phyloP scores from a whole-genome alignment of 1,140 invertebrate genomes.

The Globodera ellingtonae region DNA sequence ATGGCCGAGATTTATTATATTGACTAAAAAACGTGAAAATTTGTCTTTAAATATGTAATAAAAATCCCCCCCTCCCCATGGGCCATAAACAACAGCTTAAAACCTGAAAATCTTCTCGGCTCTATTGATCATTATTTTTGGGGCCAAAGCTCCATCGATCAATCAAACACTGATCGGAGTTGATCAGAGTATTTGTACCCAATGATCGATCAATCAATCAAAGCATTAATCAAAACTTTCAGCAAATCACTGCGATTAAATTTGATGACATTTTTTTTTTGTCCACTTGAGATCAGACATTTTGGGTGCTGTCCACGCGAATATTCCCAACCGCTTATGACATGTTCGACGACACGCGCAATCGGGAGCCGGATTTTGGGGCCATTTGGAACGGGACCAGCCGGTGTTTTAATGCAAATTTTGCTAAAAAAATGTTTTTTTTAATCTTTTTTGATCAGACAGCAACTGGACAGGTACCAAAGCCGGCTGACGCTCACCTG shows the following conservation, averaged over 20 bases:
- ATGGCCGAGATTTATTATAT: too few species aligned
- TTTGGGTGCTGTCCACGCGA: conserved; percentile 38
- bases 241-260: too few species aligned
- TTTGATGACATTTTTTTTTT: neutral
- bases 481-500: neutral
- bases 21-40: too few species aligned
- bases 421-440: conserved; percentile 1
- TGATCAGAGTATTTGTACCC: too few species aligned
- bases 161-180: too few species aligned
- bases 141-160: too few species aligned
- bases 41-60: too few species aligned
- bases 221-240: too few species aligned
- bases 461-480: conserved; percentile 25
- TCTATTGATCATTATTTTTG: too few species aligned
- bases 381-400: conserved; percentile 17
- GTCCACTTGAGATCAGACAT: conserved; percentile 35
- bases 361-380: conserved; percentile 3
- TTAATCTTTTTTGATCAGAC: neutral
- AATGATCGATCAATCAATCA: too few species aligned
- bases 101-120: neutral
- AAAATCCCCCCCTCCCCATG: too few species aligned
- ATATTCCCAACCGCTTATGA: conserved; percentile 41
- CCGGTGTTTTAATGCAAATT: neutral
- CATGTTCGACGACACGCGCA: conserved; percentile 44
- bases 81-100: neutral